Evolutionary conservation across 2,797 vertebrate species (phyloP).

Genomic region (Discoglossus pictus): DNA sequence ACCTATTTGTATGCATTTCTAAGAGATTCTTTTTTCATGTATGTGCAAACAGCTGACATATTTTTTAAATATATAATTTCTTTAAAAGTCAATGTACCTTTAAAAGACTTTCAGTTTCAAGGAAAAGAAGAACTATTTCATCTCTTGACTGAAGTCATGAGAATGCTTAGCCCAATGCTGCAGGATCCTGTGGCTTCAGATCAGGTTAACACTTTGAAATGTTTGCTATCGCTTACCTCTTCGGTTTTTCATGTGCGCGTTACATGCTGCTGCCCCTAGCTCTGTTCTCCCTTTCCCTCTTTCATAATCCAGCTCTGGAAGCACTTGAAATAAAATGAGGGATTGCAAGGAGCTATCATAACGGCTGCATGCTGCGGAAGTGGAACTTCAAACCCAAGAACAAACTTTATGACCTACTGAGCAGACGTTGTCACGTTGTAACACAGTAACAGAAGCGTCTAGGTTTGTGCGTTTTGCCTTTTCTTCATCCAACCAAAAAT

Average conservation of each 20-base stretch:
- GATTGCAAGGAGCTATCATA: slow-evolving; percentile 47
- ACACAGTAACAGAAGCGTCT: slow-evolving; percentile 33
- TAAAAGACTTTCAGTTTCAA: slow-evolving; percentile 42
- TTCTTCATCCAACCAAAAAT: slow-evolving; percentile 11
- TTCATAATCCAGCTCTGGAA: slow-evolving; percentile 44
- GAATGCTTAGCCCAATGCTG: slow-evolving; percentile 40
- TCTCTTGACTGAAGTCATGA: slow-evolving; percentile 42
- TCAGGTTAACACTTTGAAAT: slow-evolving; percentile 51
- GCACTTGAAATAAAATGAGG: slow-evolving; percentile 49
- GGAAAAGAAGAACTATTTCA: slow-evolving; percentile 40
- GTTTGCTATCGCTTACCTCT: slow-evolving; percentile 51
- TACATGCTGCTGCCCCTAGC: slow-evolving; percentile 48
- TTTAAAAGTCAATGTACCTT: slow-evolving; percentile 17
- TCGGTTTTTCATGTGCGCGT: slow-evolving; percentile 37
- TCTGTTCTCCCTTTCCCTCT: slow-evolving; percentile 37
- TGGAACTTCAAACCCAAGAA: slow-evolving; percentile 45
- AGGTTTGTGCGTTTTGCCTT: slow-evolving; percentile 35
- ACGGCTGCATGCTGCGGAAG: slow-evolving; percentile 42
- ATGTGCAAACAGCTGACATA: slow-evolving; percentile 20
- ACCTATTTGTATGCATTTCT: slow-evolving; percentile 31
- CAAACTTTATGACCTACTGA: slow-evolving; percentile 48
- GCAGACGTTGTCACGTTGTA: slow-evolving; percentile 40
- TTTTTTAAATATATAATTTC: slow-evolving; percentile 22
- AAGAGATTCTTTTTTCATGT: slow-evolving; percentile 14
- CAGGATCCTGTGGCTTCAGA: slow-evolving; percentile 45